Evolutionary conservation across 2,888 invertebrate genomes (phyloP).

Genomic region (Limenitis camilla): DNA sequence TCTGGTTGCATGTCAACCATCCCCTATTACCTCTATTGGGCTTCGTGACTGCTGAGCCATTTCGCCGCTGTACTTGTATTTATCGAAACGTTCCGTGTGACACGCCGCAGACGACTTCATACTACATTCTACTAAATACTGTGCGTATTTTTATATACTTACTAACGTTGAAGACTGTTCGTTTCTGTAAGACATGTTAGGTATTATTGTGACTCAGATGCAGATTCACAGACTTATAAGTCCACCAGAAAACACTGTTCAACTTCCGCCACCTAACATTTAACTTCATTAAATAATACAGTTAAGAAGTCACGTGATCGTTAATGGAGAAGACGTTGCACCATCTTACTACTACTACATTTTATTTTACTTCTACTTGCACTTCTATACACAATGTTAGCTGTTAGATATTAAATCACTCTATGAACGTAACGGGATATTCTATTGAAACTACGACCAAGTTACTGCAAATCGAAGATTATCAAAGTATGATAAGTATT

Average conservation of each 20-base stretch:
- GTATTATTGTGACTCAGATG: not conserved
- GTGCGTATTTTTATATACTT: slow-evolving; percentile 20
- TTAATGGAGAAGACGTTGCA: slow-evolving; percentile 38
- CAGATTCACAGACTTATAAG: not conserved
- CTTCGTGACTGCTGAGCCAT: slow-evolving; percentile 64
- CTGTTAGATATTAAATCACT: too few species aligned
- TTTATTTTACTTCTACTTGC: too few species aligned
- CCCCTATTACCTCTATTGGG: slow-evolving; percentile 44
- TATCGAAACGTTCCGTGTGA: slow-evolving; percentile 60
- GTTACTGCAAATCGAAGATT: too few species aligned
- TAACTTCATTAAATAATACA: too few species aligned
- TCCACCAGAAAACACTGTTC: too few species aligned
- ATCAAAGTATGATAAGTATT: too few species aligned
- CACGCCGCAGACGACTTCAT: slow-evolving; percentile 45
- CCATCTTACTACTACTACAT: too few species aligned
- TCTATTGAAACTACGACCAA: too few species aligned
- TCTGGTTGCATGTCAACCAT: slow-evolving; percentile 50
- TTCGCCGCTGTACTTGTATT: slow-evolving; percentile 44
- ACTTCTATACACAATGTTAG: too few species aligned
- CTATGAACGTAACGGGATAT: too few species aligned
- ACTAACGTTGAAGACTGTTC: not conserved
- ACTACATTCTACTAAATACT: slow-evolving; percentile 22
- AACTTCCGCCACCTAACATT: too few species aligned
- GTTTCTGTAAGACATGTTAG: too few species aligned
- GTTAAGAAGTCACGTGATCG: slow-evolving; percentile 22